A percentile compares a stretch with the other conserved stretches of the same genome.
These are phyloP conservation scores for Sorex maritimensis DNA, from an alignment of 2,797 vertebrate genomes.

Conservation along the genomic window DNA sequence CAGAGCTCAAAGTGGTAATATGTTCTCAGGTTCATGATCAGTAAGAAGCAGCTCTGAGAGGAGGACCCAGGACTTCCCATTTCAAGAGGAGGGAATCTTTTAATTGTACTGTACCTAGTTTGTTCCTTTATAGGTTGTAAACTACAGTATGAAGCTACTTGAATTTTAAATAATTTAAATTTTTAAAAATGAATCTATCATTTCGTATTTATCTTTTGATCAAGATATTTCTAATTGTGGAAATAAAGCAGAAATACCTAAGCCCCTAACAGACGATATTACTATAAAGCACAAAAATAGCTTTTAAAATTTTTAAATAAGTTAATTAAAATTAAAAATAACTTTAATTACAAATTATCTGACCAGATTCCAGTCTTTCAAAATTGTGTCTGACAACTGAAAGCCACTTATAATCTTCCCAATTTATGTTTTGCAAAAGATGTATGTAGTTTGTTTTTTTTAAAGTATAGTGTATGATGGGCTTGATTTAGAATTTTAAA, in stretches of 20 bases:
- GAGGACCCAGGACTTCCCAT: background rate
- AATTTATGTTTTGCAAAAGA: constrained; percentile 19
- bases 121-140: constrained; percentile 23
- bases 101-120: background rate
- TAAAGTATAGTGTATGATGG: background rate
- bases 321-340: too few species aligned
- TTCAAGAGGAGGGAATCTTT: background rate
- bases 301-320: too few species aligned
- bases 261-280: constrained; percentile 25
- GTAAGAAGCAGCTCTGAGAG: background rate
- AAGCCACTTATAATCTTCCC: background rate
- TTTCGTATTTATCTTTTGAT: constrained; percentile 45
- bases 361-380: constrained; percentile 34
- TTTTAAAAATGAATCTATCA: constrained; percentile 52
- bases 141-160: constrained; percentile 57
- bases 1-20: background rate
- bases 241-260: constrained; percentile 61
- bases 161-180: constrained; percentile 48
- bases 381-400: constrained; percentile 48
- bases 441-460: background rate
- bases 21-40: background rate
- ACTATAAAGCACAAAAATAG: constrained; percentile 38
- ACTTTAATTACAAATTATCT: constrained; percentile 39
- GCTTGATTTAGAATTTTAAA: constrained; percentile 39
- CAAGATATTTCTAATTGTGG: constrained; percentile 59